These are phyloP conservation scores for Drosophila cognata DNA, from an alignment of 2,888 invertebrate species.

Conservation along the genomic window DNA sequence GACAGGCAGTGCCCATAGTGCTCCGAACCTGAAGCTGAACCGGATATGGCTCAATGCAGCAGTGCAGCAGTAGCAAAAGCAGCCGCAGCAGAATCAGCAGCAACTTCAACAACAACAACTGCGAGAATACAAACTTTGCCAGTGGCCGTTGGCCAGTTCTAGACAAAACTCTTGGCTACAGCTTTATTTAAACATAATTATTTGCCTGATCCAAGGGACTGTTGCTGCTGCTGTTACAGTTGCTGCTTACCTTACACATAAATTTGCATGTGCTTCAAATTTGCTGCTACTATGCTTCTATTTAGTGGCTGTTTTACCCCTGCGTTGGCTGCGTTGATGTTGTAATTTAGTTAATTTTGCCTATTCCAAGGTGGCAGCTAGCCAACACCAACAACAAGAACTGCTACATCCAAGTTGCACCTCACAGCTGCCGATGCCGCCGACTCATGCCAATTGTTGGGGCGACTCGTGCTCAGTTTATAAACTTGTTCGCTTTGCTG, in stretches of 20 bases:
- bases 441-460: constrained; percentile 59
- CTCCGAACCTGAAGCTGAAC: constrained; percentile 71
- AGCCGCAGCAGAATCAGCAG: constrained; percentile 40
- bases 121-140: constrained; percentile 33
- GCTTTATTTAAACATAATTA: constrained; percentile 81
- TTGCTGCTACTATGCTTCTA: constrained; percentile 58
- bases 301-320: constrained; percentile 46
- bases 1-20: constrained; percentile 69
- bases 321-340: constrained; percentile 62
- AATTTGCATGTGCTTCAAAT: constrained; percentile 83
- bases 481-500: constrained; percentile 72
- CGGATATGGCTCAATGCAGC: constrained; percentile 82
- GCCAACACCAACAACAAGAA: constrained; percentile 53
- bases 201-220: constrained; percentile 54
- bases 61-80: constrained; percentile 27
- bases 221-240: constrained; percentile 37
- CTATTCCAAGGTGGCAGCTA: constrained; percentile 80
- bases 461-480: constrained; percentile 59
- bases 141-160: constrained; percentile 38
- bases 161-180: constrained; percentile 62
- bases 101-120: constrained; percentile 30
- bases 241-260: constrained; percentile 78
- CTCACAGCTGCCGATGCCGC: constrained; percentile 45
- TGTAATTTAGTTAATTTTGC: constrained; percentile 81
- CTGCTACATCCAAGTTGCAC: constrained; percentile 33